Evolutionary conservation across 2,797 vertebrate species (phyloP).

Genomic region (Anguilla megastoma): DNA sequence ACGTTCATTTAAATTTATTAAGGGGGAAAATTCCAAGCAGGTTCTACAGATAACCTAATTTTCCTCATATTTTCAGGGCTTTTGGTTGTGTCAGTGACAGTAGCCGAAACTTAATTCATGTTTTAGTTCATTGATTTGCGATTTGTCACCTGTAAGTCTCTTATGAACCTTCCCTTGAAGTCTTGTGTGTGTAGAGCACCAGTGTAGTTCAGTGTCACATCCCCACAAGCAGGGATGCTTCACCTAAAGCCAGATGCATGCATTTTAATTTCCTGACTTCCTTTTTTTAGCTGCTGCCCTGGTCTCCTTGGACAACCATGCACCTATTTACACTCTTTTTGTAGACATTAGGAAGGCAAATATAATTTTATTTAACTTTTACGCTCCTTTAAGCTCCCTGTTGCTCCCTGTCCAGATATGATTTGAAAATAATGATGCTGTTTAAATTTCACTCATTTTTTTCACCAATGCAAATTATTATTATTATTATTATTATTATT

Average conservation of each 20-base stretch:
- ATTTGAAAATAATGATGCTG: background rate
- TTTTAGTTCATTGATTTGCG: background rate
- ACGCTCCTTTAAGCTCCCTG: background rate
- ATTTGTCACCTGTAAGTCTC: background rate
- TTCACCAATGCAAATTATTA: background rate
- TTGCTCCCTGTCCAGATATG: background rate
- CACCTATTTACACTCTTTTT: background rate
- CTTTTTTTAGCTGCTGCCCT: background rate
- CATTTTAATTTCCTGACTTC: background rate
- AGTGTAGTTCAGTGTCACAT: background rate
- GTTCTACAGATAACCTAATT: background rate
- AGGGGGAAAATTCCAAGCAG: background rate
- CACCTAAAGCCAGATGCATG: background rate
- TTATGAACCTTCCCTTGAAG: background rate
- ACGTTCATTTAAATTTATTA: background rate
- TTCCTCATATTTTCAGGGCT: background rate
- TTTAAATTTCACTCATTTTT: conserved; percentile 35
- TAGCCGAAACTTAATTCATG: background rate
- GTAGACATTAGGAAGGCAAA: background rate
- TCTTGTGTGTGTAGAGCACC: background rate
- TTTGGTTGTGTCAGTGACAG: background rate
- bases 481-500: background rate
- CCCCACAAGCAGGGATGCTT: background rate
- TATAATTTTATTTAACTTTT: background rate
- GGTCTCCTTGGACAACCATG: background rate